Evolutionary conservation across 1,140 invertebrate genomes (phyloP).

Genomic region (Pararge aegeria): DNA sequence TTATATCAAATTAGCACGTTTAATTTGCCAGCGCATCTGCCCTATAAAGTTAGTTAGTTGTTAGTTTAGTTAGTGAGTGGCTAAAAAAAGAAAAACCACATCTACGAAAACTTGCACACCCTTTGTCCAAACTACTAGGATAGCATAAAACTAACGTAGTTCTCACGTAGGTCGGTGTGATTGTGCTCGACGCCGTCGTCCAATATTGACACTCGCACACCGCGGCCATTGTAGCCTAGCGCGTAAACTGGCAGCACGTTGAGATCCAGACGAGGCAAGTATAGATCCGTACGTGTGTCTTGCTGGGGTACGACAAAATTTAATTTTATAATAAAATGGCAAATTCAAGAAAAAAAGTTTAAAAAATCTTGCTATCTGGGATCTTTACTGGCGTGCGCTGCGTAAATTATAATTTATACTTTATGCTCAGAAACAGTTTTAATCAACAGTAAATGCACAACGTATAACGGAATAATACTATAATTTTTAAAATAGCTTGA

Average conservation of each 20-base stretch:
- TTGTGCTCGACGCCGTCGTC: conserved; percentile 93
- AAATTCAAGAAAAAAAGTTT: no score
- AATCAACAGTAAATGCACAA: no score
- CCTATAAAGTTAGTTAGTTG: no score
- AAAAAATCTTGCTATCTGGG: no score
- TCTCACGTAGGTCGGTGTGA: conserved; percentile 88
- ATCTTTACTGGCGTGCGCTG: no score
- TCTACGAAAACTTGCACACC: conserved; percentile 35
- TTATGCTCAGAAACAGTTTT: no score
- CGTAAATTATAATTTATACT: no score
- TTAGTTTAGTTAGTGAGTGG: neutral
- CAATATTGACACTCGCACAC: conserved; percentile 89
- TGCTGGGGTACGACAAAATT: conserved; percentile 75
- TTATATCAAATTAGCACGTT: no score
- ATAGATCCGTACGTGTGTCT: conserved; percentile 81
- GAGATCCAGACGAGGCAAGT: conserved; percentile 85
- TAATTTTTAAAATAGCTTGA: no score
- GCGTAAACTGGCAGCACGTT: conserved; percentile 90
- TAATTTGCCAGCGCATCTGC: no score
- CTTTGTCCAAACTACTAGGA: conserved; percentile 46
- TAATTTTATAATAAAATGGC: neutral
- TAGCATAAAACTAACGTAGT: conserved; percentile 86
- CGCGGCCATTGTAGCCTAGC: conserved; percentile 89
- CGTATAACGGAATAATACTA: no score
- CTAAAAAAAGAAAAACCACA: neutral